phyloP scores from a whole-genome alignment of 2,888 invertebrate species.

The Dascillus cervinus region DNA sequence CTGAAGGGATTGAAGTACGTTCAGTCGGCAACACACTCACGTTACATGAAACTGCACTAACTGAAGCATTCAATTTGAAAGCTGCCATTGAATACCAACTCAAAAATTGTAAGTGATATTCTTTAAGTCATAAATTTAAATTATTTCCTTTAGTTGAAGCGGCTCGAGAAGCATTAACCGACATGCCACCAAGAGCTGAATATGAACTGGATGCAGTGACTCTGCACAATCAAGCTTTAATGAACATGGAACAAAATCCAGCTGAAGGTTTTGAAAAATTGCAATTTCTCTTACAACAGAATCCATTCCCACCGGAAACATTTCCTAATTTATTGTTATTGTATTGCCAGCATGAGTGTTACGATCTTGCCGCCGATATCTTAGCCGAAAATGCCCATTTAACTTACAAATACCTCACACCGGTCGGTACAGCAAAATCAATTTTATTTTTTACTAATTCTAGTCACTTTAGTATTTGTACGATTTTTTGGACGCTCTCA shows the following conservation, averaged over 20 bases:
- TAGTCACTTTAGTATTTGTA: slow-evolving; percentile 66
- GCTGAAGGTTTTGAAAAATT: slow-evolving; percentile 92
- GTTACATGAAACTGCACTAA: slow-evolving; percentile 90
- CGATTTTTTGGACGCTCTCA: slow-evolving; percentile 92
- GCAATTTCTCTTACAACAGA: slow-evolving; percentile 89
- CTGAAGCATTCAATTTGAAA: slow-evolving; percentile 97
- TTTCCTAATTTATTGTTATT: slow-evolving; percentile 90
- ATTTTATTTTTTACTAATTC: too few species aligned
- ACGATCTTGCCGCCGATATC: slow-evolving; percentile 95
- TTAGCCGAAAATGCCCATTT: slow-evolving; percentile 95
- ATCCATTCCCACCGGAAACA: slow-evolving; percentile 95
- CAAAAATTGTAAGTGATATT: slow-evolving; percentile 58
- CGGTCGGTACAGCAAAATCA: slow-evolving; percentile 61
- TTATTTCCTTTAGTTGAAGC: slow-evolving; percentile 56
- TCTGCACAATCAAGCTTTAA: slow-evolving; percentile 91
- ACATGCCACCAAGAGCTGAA: slow-evolving; percentile 90
- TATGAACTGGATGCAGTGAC: slow-evolving; percentile 97
- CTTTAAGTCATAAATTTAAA: not conserved
- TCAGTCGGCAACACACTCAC: slow-evolving; percentile 94
- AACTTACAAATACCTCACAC: slow-evolving; percentile 89
- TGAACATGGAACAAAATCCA: slow-evolving; percentile 74
- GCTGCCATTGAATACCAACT: slow-evolving; percentile 96
- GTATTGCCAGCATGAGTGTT: slow-evolving; percentile 96
- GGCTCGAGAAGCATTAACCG: slow-evolving; percentile 77
- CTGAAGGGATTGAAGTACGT: slow-evolving; percentile 84